Conservation (phyloP, 2,113 vertebrate genomes). For the Tylochromis polylepis region DNA sequence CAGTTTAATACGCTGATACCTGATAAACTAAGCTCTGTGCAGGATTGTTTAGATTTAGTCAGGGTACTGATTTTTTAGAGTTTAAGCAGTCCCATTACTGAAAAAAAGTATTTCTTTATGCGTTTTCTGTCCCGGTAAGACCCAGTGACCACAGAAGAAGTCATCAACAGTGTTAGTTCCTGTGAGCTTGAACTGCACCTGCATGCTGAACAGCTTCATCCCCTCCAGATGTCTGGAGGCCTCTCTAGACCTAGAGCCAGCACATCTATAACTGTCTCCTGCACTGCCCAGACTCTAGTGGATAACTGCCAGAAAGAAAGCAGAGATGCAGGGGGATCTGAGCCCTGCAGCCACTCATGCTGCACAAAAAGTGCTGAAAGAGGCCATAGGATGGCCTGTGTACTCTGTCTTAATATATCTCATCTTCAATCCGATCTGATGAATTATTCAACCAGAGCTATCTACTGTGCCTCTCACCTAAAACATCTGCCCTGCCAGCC, state of each 20-base stretch:
- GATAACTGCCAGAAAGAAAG: constrained; percentile 51
- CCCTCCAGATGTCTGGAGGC: constrained; percentile 59
- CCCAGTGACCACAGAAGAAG: neutral
- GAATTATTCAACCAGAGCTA: constrained; percentile 67
- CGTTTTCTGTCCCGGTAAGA: neutral
- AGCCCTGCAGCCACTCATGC: constrained; percentile 42
- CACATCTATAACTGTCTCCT: constrained; percentile 58
- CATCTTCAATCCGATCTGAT: constrained; percentile 62
- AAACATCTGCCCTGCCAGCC: constrained; percentile 62
- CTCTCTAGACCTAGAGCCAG: constrained; percentile 34
- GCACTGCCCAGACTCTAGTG: constrained; percentile 36
- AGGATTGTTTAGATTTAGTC: neutral
- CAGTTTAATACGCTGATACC: neutral
- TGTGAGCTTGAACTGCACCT: constrained; percentile 53
- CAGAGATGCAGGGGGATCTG: constrained; percentile 15
- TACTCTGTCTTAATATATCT: constrained; percentile 66
- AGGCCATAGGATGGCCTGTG: constrained; percentile 42
- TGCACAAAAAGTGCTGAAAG: constrained; percentile 52
- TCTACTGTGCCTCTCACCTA: constrained; percentile 59
- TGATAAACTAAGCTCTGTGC: neutral
- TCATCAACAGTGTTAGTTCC: constrained; percentile 16
- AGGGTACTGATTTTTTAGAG: neutral
- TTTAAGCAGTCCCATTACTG: neutral
- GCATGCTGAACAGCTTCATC: constrained; percentile 50
- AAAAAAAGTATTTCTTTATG: neutral